A percentile compares a stretch with the other conserved stretches of the same genome.
These are phyloP conservation scores for Pandemis cinnamomeana DNA, from an alignment of 2,888 invertebrate genomes.

Conservation along the genomic window DNA sequence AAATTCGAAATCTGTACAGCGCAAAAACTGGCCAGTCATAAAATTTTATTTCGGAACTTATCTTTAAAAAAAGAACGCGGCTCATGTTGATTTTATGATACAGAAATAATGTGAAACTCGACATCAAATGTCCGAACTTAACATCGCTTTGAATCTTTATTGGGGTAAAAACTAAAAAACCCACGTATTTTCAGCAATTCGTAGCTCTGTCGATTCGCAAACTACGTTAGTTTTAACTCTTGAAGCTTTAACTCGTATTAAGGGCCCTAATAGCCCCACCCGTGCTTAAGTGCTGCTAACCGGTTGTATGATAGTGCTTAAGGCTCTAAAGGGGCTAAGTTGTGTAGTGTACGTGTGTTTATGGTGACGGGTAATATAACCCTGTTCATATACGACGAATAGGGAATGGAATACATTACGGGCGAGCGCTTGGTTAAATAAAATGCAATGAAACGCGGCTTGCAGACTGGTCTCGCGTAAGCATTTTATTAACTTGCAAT, in stretches of 20 bases:
- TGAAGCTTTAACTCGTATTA: conserved; percentile 10
- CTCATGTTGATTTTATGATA: too few species aligned
- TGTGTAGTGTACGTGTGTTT: background rate
- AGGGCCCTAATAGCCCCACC: background rate
- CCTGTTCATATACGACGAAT: too few species aligned
- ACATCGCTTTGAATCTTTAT: background rate
- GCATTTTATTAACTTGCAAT: too few species aligned
- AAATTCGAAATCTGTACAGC: too few species aligned
- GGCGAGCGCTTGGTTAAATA: too few species aligned
- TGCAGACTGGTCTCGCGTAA: too few species aligned
- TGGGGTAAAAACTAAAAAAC: background rate
- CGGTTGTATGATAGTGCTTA: conserved; percentile 10
- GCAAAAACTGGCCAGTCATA: too few species aligned
- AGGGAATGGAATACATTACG: too few species aligned
- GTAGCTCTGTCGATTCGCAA: background rate
- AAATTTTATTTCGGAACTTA: too few species aligned
- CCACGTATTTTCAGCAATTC: background rate
- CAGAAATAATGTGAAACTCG: too few species aligned
- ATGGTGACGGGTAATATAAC: background rate
- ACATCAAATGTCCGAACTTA: background rate
- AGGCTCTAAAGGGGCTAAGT: background rate
- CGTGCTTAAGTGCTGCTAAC: conserved; percentile 4
- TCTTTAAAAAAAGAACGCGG: too few species aligned
- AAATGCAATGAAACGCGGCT: too few species aligned
- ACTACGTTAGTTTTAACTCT: conserved; percentile 5